Percentiles rank a stretch among this genome's conserved stretches.
Evolutionary conservation across 37 sponge, comb jelly and placozoan genomes (phyloP).

Genomic region (Tethya wilhelma): DNA sequence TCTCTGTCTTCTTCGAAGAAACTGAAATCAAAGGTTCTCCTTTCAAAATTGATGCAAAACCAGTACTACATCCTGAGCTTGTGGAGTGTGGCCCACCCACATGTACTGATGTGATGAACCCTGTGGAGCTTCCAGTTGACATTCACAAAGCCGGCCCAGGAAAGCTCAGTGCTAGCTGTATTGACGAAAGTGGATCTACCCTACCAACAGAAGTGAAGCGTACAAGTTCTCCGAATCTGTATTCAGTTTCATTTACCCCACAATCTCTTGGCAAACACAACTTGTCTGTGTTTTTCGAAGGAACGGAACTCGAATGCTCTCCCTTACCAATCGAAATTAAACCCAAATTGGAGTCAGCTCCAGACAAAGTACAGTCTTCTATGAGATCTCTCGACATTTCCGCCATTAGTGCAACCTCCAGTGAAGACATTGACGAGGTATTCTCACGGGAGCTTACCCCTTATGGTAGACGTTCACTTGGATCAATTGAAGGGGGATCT

Average conservation of each 20-base stretch:
- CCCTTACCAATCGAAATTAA: constrained; percentile 49
- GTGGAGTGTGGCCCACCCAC: constrained; percentile 39
- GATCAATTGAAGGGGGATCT: too few species aligned
- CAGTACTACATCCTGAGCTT: constrained; percentile 36
- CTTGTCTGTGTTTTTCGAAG: constrained; percentile 50
- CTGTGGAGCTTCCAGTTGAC: constrained; percentile 47
- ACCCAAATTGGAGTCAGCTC: constrained; percentile 20
- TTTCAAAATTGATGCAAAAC: constrained; percentile 33
- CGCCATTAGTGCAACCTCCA: too few species aligned
- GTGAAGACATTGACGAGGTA: too few species aligned
- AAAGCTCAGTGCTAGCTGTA: constrained; percentile 42
- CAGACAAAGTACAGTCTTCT: not conserved
- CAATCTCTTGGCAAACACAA: constrained; percentile 36
- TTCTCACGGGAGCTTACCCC: constrained; percentile 5
- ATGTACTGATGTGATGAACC: constrained; percentile 23
- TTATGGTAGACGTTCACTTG: constrained; percentile 28
- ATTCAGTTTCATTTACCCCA: constrained; percentile 50
- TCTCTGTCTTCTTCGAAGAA: constrained; percentile 49
- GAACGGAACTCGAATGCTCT: constrained; percentile 42
- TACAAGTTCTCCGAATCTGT: not conserved
- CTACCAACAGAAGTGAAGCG: constrained; percentile 44
- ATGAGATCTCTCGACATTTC: not conserved
- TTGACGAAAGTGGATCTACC: not conserved
- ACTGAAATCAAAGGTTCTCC: constrained; percentile 57
- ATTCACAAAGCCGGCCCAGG: constrained; percentile 63